Evolutionary conservation across 2,888 invertebrate species (phyloP).

Genomic region (Nematopogon swammerdamellus): DNA sequence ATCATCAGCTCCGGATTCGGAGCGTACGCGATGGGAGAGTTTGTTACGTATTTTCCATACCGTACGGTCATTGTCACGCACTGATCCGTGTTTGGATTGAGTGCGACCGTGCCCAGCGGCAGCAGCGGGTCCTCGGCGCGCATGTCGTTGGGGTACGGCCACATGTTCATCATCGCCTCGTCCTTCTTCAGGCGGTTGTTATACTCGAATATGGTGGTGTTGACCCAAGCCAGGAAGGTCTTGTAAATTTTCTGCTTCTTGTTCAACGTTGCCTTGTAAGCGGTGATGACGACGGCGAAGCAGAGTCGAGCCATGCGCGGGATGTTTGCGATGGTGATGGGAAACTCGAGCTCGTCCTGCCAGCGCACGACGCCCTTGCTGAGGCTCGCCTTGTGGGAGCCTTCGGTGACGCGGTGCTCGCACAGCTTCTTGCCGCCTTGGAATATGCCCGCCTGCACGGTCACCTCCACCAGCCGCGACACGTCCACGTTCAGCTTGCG

Average conservation of each 20-base stretch:
- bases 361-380: constrained; percentile 62
- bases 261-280: constrained; percentile 38
- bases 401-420: constrained; percentile 68
- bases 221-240: constrained; percentile 88
- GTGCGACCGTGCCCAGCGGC: constrained; percentile 85
- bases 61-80: constrained; percentile 77
- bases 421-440: constrained; percentile 87
- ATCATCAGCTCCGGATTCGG: background rate
- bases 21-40: background rate
- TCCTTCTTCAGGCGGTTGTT: constrained; percentile 80
- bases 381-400: constrained; percentile 47
- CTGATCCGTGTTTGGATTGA: constrained; percentile 80
- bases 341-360: constrained; percentile 73
- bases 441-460: constrained; percentile 81
- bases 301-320: constrained; percentile 88
- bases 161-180: constrained; percentile 79
- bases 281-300: constrained; percentile 80
- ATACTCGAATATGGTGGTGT: constrained; percentile 90
- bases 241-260: constrained; percentile 60
- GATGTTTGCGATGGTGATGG: constrained; percentile 76
- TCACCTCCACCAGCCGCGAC: constrained; percentile 69
- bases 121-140: constrained; percentile 79
- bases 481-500: constrained; percentile 76
- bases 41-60: constrained; percentile 65
- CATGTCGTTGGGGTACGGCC: constrained; percentile 86